Evolutionary conservation across 1,140 invertebrate genomes (phyloP).

Genomic region (Parapsyche elsis): DNA sequence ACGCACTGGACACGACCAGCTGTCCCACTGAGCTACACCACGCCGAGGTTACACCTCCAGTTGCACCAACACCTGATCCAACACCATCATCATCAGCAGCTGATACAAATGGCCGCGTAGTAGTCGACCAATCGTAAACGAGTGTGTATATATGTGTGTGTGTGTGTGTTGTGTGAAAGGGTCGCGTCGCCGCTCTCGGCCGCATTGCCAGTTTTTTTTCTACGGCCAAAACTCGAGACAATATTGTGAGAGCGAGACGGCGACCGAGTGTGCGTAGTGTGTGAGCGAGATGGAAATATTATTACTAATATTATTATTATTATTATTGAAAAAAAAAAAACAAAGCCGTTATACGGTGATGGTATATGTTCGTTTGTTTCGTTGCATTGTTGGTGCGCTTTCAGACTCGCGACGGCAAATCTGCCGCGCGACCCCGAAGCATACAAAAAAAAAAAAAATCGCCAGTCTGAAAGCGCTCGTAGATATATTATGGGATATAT

Average conservation of each 20-base stretch:
- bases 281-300: not conserved
- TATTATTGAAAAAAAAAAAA: no score
- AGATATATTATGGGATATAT: no score
- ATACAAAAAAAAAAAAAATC: no score
- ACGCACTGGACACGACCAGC: slow-evolving; percentile 61
- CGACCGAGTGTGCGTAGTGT: not conserved
- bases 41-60: slow-evolving; percentile 21
- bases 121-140: not conserved
- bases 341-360: no score
- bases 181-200: no score
- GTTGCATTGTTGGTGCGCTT: no score
- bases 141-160: not conserved
- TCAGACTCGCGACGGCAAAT: no score
- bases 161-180: not conserved
- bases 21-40: slow-evolving; percentile 42
- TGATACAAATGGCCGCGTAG: not conserved
- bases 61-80: not conserved
- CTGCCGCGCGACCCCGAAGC: no score
- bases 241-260: not conserved
- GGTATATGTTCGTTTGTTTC: no score
- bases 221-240: not conserved
- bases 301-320: no score
- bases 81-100: not conserved
- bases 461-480: no score
- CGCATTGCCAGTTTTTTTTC: no score